Conservation (phyloP, 1,140 invertebrate genomes). For the Leptinotarsa defecta region DNA sequence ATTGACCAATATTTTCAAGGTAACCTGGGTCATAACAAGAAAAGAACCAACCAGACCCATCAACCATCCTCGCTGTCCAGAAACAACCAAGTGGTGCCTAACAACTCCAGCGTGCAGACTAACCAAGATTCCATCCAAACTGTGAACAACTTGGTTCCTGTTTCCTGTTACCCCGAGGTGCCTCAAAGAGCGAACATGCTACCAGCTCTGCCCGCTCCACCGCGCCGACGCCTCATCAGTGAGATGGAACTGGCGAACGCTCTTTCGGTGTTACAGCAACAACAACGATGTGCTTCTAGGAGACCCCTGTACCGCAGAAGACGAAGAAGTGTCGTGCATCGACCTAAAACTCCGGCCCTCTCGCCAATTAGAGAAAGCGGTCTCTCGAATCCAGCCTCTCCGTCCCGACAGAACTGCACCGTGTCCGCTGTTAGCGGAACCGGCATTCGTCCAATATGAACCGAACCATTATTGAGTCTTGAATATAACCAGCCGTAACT, state of each 20-base stretch:
- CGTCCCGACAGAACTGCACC: slow-evolving; percentile 59
- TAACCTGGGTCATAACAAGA: slow-evolving; percentile 46
- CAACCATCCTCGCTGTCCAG: slow-evolving; percentile 40
- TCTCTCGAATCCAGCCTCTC: slow-evolving; percentile 73
- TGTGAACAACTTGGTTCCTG: slow-evolving; percentile 47
- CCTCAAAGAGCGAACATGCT: slow-evolving; percentile 38
- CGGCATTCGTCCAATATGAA: slow-evolving; percentile 48
- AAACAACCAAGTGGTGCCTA: slow-evolving; percentile 55
- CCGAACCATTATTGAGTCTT: neutral
- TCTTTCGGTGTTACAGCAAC: slow-evolving; percentile 47
- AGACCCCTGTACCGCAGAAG: slow-evolving; percentile 47
- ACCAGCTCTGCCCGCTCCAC: slow-evolving; percentile 46
- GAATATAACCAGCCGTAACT: neutral
- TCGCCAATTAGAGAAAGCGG: slow-evolving; percentile 75
- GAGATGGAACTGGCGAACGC: slow-evolving; percentile 52
- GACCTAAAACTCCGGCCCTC: slow-evolving; percentile 63
- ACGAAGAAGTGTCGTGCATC: slow-evolving; percentile 50
- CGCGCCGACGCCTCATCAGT: slow-evolving; percentile 48
- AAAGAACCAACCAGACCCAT: slow-evolving; percentile 31
- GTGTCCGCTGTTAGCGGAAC: slow-evolving; percentile 44
- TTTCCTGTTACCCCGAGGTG: slow-evolving; percentile 42
- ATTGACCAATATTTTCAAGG: slow-evolving; percentile 30
- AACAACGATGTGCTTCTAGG: slow-evolving; percentile 39
- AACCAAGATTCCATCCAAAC: slow-evolving; percentile 42
- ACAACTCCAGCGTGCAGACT: slow-evolving; percentile 15